Evolutionary conservation across 2,797 vertebrate species (phyloP).

Genomic region (Labroides dimidiatus): DNA sequence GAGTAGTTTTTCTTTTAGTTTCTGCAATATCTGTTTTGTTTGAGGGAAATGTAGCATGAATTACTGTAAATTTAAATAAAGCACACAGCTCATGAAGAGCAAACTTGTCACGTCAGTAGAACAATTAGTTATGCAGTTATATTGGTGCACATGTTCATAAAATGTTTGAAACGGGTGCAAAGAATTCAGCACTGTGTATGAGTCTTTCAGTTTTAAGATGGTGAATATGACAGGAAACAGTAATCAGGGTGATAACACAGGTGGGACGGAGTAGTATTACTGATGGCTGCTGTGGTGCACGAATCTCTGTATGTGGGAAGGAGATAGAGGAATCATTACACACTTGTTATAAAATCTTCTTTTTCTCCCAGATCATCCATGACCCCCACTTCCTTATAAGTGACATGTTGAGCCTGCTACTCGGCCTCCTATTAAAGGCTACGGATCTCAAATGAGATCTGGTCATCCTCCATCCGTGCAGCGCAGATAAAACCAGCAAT

Average conservation of each 20-base stretch:
- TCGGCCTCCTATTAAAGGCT: slow-evolving; percentile 45
- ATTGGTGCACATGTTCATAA: too few species aligned
- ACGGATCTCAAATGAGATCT: slow-evolving; percentile 76
- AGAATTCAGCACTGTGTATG: too few species aligned
- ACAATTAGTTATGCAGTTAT: too few species aligned
- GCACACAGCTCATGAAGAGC: too few species aligned
- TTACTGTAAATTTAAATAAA: too few species aligned
- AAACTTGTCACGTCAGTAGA: too few species aligned
- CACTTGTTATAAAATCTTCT: slow-evolving; percentile 12
- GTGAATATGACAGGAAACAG: not conserved
- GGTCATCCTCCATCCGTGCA: slow-evolving; percentile 20
- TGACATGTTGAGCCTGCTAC: slow-evolving; percentile 27
- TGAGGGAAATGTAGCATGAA: too few species aligned
- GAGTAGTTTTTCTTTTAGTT: too few species aligned
- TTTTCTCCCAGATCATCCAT: slow-evolving; percentile 9
- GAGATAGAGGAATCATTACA: not conserved
- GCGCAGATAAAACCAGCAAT: slow-evolving; percentile 35
- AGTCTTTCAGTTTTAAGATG: not conserved
- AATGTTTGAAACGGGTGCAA: too few species aligned
- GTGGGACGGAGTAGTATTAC: not conserved
- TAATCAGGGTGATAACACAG: not conserved
- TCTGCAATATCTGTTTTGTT: too few species aligned
- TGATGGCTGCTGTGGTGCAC: not conserved
- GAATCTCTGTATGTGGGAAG: not conserved
- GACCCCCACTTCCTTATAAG: slow-evolving; percentile 44